Evolutionary conservation across 1,140 invertebrate genomes (phyloP).

Genomic region (Eurosta solidaginis): DNA sequence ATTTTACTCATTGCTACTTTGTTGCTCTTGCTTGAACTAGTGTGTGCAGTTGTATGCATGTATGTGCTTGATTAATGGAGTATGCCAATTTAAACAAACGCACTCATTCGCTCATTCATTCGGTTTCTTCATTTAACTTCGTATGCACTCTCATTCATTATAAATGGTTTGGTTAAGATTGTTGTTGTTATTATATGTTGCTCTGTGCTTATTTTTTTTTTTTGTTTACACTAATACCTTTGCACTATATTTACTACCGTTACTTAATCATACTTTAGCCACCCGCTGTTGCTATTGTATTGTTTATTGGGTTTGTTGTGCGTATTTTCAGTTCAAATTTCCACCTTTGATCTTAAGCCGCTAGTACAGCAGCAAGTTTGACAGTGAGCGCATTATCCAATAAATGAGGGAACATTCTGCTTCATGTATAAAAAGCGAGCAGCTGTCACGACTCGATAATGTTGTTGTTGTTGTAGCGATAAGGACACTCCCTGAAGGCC

Average conservation of each 20-base stretch:
- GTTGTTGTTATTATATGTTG: constrained; percentile 35
- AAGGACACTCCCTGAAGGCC: no score
- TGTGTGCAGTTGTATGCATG: neutral
- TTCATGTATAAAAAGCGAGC: no score
- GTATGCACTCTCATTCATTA: neutral
- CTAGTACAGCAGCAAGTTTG: no score
- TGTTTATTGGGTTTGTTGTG: neutral
- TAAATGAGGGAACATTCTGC: no score
- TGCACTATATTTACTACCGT: neutral
- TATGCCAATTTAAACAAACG: constrained; percentile 55
- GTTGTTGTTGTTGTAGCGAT: no score
- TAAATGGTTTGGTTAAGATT: constrained; percentile 13
- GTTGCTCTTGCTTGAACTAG: constrained; percentile 22
- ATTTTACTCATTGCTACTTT: neutral
- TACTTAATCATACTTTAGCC: neutral
- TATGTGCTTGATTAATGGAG: constrained; percentile 49
- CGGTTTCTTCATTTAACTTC: neutral
- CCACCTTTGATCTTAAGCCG: no score
- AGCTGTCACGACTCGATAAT: no score
- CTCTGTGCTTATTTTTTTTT: neutral
- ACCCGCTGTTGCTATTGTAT: neutral
- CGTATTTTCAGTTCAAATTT: neutral
- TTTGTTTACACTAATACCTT: neutral
- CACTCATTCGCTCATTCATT: neutral
- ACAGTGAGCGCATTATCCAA: no score